Evolutionary conservation across 2,113 vertebrate genomes (phyloP).

Genomic region (Lepus americanus): DNA sequence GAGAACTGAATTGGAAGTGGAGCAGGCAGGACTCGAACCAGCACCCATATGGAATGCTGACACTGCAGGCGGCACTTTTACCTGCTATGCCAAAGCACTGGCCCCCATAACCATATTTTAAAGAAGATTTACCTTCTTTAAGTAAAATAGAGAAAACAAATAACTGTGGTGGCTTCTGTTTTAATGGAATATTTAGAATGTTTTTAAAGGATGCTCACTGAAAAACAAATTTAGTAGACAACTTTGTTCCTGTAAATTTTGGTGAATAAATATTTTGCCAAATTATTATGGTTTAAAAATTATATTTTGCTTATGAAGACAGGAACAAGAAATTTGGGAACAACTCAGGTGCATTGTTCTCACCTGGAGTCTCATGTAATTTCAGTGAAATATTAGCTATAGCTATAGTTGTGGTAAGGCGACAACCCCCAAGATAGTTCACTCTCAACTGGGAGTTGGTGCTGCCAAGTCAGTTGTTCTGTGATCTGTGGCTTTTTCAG

Average conservation of each 20-base stretch:
- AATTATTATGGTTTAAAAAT: background rate
- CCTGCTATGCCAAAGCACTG: too few species aligned
- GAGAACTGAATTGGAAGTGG: too few species aligned
- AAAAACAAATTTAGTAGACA: conserved; percentile 8
- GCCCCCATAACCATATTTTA: background rate
- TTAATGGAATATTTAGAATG: conserved; percentile 28
- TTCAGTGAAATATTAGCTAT: background rate
- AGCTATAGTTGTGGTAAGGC: fast-evolving
- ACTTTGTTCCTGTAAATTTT: background rate
- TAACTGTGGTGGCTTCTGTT: background rate
- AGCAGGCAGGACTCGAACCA: too few species aligned
- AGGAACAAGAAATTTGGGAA: background rate
- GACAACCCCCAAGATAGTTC: background rate
- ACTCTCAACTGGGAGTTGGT: background rate
- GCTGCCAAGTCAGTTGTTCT: background rate
- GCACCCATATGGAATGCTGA: too few species aligned
- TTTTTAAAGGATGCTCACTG: background rate
- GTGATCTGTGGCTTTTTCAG: background rate
- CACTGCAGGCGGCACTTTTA: too few species aligned
- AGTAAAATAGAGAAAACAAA: background rate
- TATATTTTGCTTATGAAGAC: conserved; percentile 7
- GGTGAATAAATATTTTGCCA: background rate
- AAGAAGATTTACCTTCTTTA: background rate
- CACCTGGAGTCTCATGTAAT: background rate
- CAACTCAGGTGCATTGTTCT: background rate